Conservation (phyloP, 2,888 invertebrate genomes). For the Brenthis daphne region DNA sequence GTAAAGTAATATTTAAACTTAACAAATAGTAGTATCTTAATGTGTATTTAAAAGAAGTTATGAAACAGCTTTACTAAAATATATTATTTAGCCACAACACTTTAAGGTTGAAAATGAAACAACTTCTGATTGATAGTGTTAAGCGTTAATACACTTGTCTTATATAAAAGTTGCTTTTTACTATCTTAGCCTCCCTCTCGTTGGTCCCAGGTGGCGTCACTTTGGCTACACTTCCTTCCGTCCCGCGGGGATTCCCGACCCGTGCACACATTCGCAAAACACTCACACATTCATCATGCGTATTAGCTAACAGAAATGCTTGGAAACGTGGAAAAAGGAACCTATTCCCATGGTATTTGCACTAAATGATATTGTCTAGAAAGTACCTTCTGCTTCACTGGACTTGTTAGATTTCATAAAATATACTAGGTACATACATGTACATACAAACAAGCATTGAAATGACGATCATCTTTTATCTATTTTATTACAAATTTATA, state of each 20-base stretch:
- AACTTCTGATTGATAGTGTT: slow-evolving; percentile 11
- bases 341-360: slow-evolving; percentile 48
- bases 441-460: background rate
- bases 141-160: slow-evolving; percentile 38
- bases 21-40: slow-evolving; percentile 8
- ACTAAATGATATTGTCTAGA: slow-evolving; percentile 48
- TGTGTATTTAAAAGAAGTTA: background rate
- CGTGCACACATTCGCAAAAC: slow-evolving; percentile 56
- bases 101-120: background rate
- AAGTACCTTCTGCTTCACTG: slow-evolving; percentile 21
- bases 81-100: background rate
- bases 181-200: slow-evolving; percentile 42
- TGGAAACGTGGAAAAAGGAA: slow-evolving; percentile 49
- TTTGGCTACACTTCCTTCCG: slow-evolving; percentile 77
- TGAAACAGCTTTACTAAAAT: too few relatives aligned
- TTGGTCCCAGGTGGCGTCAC: slow-evolving; percentile 74
- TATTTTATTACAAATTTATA: background rate
- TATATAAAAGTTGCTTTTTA: slow-evolving; percentile 36
- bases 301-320: slow-evolving; percentile 41
- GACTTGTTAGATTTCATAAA: slow-evolving; percentile 3
- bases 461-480: background rate
- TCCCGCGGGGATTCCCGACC: slow-evolving; percentile 69
- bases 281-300: slow-evolving; percentile 43
- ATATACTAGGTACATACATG: background rate
- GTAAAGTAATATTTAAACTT: slow-evolving; percentile 14